Evolutionary conservation across 2,888 invertebrate species (phyloP), one percentile per base, ranked within the genome.

Genomic region (Ametastegia equiseti): DNA sequence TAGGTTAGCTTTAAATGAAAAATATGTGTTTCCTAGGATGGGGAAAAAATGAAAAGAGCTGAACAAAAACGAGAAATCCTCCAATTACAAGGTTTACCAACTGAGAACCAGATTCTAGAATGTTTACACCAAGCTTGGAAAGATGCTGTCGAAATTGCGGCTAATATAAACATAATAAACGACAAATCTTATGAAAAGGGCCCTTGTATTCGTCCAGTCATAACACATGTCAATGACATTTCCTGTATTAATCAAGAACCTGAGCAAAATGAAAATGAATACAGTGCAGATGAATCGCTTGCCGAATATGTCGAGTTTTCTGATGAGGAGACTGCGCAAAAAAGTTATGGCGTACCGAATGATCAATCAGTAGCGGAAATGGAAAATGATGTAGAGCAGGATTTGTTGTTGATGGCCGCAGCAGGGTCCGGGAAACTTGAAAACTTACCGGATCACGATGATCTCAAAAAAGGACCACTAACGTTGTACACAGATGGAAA

Each of bases 1-100:
- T 9, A 33, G 13, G 1, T 15, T 33, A 36, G n/a, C 65, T 65
- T 33, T 36, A 13, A 36, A n/a, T 36, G 65, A 36, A 65, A 36
- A 65, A 33, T 65, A 65, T 65, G n/a, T 65, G 13, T 36, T 65
- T 65, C 65, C 65, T 15, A 65, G 65, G 50, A 80, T n/a, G 69
- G 15, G 15, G 67, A 57, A 23, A 57, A 57, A 57, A 23, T 57
- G 23, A 11, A 57, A 27, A 27, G 11, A 6, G 57, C 27, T 27
- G 27, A 57, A 7, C n/a, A 13, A 27, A 57, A 11, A 27, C 15
- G 27, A 27, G 7, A 27, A 57, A 23, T 57, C 19, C 57, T 57
- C 11, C n/a, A 57, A 57, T 11, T 27, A 11, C 57, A 23, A 57
- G 57, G 57, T 11, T 57, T 57, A 57, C 57, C 27, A 23, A 27